Percentiles rank a stretch among this genome's conserved stretches.
phyloP scores from a whole-genome alignment of 53 echinoderm and acorn worm species.

The Henricia sp. region DNA sequence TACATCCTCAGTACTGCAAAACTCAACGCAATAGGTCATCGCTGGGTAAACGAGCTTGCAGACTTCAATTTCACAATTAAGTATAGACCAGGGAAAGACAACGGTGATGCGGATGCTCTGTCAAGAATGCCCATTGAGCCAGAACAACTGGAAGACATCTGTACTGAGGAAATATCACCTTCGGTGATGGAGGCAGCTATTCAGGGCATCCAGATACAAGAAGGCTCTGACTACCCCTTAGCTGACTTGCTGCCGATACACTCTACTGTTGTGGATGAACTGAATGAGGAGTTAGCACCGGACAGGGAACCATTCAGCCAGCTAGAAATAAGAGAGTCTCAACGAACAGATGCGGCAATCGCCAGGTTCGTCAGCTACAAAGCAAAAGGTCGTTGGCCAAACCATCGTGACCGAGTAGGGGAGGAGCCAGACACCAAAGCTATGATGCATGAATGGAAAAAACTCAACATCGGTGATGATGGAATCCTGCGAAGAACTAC shows the following conservation, averaged over 20 bases:
- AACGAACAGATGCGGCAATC: constrained; percentile 41
- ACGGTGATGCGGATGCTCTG: constrained; percentile 59
- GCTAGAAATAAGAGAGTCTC: constrained; percentile 2
- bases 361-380: constrained; percentile 38
- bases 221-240: too few species aligned
- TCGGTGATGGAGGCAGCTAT: constrained; percentile 17
- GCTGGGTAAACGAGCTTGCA: constrained; percentile 46
- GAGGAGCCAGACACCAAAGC: not conserved
- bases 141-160: not conserved
- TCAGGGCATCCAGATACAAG: too few species aligned
- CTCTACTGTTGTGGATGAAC: not conserved
- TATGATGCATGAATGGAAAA: constrained; percentile 62
- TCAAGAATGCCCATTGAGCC: too few species aligned
- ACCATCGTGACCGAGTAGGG: not conserved
- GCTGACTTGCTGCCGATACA: too few species aligned
- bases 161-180: constrained; percentile 46
- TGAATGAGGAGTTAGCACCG: not conserved
- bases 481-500: constrained; percentile 47
- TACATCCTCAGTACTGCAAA: constrained; percentile 55
- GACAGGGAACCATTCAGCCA: not conserved
- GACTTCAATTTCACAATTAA: constrained; percentile 34
- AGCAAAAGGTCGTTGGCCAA: constrained; percentile 23
- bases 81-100: constrained; percentile 46
- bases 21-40: constrained; percentile 46
- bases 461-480: constrained; percentile 28